Evolutionary conservation across 1,140 invertebrate species (phyloP), one percentile per base, ranked within the genome.

Genomic region (Penaeus japonicus): DNA sequence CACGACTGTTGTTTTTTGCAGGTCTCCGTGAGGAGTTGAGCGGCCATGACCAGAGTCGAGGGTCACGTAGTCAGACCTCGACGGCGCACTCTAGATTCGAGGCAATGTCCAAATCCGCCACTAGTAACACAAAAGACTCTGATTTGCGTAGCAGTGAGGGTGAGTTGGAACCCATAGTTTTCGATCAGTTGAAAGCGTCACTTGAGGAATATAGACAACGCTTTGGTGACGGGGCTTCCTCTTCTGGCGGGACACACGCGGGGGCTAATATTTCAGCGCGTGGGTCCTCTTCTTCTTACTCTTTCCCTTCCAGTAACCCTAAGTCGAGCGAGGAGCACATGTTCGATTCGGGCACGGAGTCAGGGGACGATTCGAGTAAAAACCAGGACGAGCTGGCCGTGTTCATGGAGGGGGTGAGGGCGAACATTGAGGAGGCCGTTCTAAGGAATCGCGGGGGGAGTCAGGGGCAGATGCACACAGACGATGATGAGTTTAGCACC

Each of bases 311-410:
- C 55, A 81, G 77, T 85, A 53, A 73, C 70, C 80, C n/a, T 73
- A 73, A 75, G 59, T 79, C 70, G 62, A 81, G 39, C 24, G 84
- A 86, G 84, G 91, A 92, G 75, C 91, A 90, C 80, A 84, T 91
- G 47, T 92, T 94, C 90, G 95, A 95, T 92, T 95, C 95, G 3
- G 95, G 95, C 57, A 95, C 94, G n/a, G 95, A 95, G 91, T 95
- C 94, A 65, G 95, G 95, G 39, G 95, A 95, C 91, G 95, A 95
- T 91, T 92, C 93, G 5, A 87, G 88, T 92, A 93, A 82, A 77
- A 89, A 91, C 22, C 81, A 55, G 17, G 83, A 83, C 10, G 92
- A 92, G 82, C 91, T 92, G 39, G 90, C 89, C 22, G 88, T 81
- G n/a, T 92, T 92, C 57, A 92, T 92, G 91, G 91, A 92, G 82